phyloP scores from a whole-genome alignment of 2,888 invertebrate genomes.

The Tetragonisca angustula region DNA sequence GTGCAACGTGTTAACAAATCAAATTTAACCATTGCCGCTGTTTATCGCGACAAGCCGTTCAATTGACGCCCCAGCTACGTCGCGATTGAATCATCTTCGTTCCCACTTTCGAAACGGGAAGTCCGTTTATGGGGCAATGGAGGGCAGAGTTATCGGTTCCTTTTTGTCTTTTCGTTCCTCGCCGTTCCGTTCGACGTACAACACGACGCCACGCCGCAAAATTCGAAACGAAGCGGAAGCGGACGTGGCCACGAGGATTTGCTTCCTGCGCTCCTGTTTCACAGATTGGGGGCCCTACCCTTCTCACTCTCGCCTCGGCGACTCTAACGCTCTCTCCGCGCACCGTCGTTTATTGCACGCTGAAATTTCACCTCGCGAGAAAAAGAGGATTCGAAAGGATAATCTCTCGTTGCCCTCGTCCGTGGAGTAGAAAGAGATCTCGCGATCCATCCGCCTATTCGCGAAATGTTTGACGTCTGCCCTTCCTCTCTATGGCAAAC shows the following conservation, averaged over 20 bases:
- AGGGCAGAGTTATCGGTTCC: slow-evolving; percentile 2
- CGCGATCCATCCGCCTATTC: too few species aligned
- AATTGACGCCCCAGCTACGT: slow-evolving; percentile 39
- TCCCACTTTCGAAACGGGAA: slow-evolving; percentile 22
- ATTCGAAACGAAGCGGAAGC: slow-evolving; percentile 47
- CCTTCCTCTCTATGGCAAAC: too few species aligned
- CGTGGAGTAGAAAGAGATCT: too few species aligned
- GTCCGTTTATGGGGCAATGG: slow-evolving; percentile 6
- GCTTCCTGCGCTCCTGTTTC: slow-evolving; percentile 52
- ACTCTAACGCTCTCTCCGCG: background rate
- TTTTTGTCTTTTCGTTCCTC: background rate
- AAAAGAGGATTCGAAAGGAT: background rate
- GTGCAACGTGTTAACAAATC: background rate
- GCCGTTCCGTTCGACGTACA: slow-evolving; percentile 3
- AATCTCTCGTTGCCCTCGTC: too few species aligned
- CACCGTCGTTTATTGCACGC: too few species aligned
- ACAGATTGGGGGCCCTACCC: background rate
- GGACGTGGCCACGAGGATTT: slow-evolving; percentile 23
- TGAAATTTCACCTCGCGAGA: background rate
- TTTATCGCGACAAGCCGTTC: background rate
- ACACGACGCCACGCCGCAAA: slow-evolving; percentile 7
- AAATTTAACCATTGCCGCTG: background rate
- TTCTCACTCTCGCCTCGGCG: background rate
- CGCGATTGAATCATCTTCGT: slow-evolving; percentile 40
- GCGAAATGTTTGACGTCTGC: too few species aligned